Base-by-base conservation (phyloP, 2,888 invertebrate species). In the Callyntrura guangdongensis region DNA sequence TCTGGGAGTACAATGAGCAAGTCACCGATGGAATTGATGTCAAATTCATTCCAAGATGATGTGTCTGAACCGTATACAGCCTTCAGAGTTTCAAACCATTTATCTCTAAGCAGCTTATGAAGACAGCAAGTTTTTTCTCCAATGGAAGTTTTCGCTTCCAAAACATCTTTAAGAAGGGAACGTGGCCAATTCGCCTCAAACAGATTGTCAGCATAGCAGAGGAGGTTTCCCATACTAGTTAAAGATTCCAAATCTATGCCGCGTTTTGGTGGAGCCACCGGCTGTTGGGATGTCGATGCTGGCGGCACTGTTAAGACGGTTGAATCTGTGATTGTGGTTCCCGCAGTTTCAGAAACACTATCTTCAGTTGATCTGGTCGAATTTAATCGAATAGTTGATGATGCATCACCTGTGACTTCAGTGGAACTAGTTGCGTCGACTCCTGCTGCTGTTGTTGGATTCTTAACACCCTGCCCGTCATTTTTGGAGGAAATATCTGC, bases 101-200 rank as follows among this genome's bases (percentile, higher is more conserved):
- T 91, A 0, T 61, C 72, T 72, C 93, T 77, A 12, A 72, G 17
- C 4, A 17, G 11, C 47, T 88, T 89, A 12, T 85, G 25, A 84
- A 93, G 74, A 56, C 94, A 94, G 56, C 93, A 94, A 2, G 93
- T 93, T 64, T 93, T 93, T n/a, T 92, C 91, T 11, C 94, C 94
- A 14, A 91, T 67, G 0, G 59, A 53, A 4, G 90, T 85, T 56
- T 93, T 93, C 5, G 88, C 53, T 59, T 93, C 92, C n/a, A 94
- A 74, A n/a, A 93, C 86, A 45, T 93, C 92, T 56, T 90, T 86
- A 0, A 94, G 59, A 0, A 91, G 22, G 36, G 86, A 36, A 20
- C 86, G 89, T 0, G 85, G 64, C 90, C 89, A 88, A n/a, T 92
- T 91, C 0, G 88, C 91, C 11, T 77, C 72, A 53, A 92, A 82